These are phyloP conservation scores for Sylvicola cinctus DNA, from an alignment of 2,888 invertebrate species.

Conservation along the genomic window DNA sequence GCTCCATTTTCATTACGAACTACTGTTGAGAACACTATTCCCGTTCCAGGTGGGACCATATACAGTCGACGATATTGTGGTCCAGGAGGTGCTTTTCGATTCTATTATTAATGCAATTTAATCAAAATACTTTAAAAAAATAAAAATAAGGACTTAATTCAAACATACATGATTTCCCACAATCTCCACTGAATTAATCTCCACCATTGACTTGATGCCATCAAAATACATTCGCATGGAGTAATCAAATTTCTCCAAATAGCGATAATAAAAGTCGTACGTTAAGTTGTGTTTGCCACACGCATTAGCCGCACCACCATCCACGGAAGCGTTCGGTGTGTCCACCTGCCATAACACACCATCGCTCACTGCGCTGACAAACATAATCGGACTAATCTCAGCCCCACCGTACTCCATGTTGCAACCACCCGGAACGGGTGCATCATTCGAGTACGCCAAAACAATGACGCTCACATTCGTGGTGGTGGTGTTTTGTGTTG, in stretches of 20 bases:
- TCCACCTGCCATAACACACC: constrained; percentile 3
- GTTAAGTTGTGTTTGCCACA: constrained; percentile 3
- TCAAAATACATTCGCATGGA: constrained; percentile 4
- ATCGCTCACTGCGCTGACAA: not conserved
- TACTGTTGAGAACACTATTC: constrained; percentile 5
- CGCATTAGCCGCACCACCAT: not conserved
- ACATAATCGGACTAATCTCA: not conserved
- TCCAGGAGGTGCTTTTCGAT: constrained; percentile 1
- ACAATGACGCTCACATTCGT: too few species aligned
- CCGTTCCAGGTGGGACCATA: constrained; percentile 4
- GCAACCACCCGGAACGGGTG: constrained; percentile 6
- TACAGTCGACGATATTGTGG: constrained; percentile 4
- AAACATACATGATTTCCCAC: not conserved
- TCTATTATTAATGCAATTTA: constrained; percentile 1
- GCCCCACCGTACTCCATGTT: not conserved
- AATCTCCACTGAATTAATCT: not conserved
- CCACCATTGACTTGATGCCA: constrained; percentile 3
- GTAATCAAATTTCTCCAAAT: constrained; percentile 3
- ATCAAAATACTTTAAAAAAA: too few species aligned
- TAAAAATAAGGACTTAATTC: too few species aligned
- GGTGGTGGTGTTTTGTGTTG: too few species aligned
- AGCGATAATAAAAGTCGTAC: constrained; percentile 1
- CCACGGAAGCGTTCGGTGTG: not conserved
- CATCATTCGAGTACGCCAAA: not conserved
- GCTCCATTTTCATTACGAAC: constrained; percentile 1